Percentiles rank a stretch among this genome's conserved stretches.
Conservation (phyloP, 1,140 invertebrate species). For the Formica exsecta region DNA sequence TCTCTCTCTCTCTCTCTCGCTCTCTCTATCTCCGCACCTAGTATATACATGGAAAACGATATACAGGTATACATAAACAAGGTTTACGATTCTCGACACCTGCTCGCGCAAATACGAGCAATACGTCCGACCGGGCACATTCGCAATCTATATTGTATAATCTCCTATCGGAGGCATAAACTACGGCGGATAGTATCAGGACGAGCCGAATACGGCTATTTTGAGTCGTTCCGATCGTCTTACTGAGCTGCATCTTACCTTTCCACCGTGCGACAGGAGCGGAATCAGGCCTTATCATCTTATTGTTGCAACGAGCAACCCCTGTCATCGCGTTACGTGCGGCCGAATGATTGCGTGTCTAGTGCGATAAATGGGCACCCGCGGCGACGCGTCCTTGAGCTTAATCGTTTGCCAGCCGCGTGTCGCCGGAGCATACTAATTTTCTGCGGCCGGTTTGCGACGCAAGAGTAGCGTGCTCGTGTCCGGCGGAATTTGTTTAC, state of each 20-base stretch:
- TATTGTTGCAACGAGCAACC: constrained; percentile 35
- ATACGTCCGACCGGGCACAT: constrained; percentile 61
- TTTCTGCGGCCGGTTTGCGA: background rate
- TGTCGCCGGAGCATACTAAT: constrained; percentile 44
- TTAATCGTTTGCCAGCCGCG: constrained; percentile 39
- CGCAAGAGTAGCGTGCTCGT: constrained; percentile 7
- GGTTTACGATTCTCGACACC: background rate
- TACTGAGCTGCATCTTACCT: background rate
- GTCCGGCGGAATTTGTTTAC: constrained; percentile 17
- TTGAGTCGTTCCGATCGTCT: constrained; percentile 32
- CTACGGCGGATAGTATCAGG: constrained; percentile 29
- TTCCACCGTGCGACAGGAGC: constrained; percentile 2
- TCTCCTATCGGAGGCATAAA: constrained; percentile 68
- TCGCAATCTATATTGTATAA: constrained; percentile 55
- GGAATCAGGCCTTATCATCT: constrained; percentile 12
- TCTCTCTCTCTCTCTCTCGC: background rate
- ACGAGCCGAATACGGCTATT: constrained; percentile 19
- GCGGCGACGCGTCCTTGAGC: constrained; percentile 41
- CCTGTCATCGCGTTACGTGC: constrained; percentile 47
- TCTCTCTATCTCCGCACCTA: background rate
- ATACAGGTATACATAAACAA: background rate
- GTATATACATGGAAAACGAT: background rate
- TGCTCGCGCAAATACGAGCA: constrained; percentile 60
- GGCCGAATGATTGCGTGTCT: constrained; percentile 40
- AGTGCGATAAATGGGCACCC: constrained; percentile 20